A percentile compares a stretch with the other conserved stretches of the same genome.
Evolutionary conservation across 1,140 invertebrate species (phyloP).

Genomic region (Polypedilum pembai): DNA sequence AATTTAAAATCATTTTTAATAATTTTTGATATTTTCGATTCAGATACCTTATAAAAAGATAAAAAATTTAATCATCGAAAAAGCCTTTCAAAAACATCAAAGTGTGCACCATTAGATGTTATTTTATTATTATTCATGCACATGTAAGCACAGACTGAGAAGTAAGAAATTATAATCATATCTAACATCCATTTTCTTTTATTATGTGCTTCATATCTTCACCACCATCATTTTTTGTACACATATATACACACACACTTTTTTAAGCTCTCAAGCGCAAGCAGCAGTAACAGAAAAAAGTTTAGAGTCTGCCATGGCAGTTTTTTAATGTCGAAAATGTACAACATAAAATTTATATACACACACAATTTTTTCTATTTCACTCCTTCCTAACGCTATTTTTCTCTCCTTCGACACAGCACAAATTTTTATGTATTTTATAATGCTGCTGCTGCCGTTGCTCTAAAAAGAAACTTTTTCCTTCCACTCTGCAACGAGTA

Average conservation of each 20-base stretch:
- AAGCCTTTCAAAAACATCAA: too few species aligned
- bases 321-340: slow-evolving; percentile 19
- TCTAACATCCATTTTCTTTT: slow-evolving; percentile 18
- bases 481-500: background rate
- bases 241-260: background rate
- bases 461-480: slow-evolving; percentile 23
- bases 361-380: slow-evolving; percentile 22
- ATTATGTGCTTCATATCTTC: background rate
- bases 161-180: background rate
- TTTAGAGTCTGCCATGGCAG: slow-evolving; percentile 1
- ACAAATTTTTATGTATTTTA: slow-evolving; percentile 25
- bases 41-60: too few species aligned
- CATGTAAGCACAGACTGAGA: too few species aligned
- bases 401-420: slow-evolving; percentile 2
- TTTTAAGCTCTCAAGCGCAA: background rate
- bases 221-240: background rate
- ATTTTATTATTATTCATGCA: too few species aligned
- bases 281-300: background rate
- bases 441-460: background rate
- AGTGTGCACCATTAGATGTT: too few species aligned
- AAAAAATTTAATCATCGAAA: too few species aligned
- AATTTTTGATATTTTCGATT: too few species aligned
- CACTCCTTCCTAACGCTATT: slow-evolving; percentile 6
- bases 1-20: too few species aligned
- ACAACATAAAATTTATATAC: slow-evolving; percentile 15